phyloP scores from a whole-genome alignment of 2,888 invertebrate species.

The Tiliacea aurago region DNA sequence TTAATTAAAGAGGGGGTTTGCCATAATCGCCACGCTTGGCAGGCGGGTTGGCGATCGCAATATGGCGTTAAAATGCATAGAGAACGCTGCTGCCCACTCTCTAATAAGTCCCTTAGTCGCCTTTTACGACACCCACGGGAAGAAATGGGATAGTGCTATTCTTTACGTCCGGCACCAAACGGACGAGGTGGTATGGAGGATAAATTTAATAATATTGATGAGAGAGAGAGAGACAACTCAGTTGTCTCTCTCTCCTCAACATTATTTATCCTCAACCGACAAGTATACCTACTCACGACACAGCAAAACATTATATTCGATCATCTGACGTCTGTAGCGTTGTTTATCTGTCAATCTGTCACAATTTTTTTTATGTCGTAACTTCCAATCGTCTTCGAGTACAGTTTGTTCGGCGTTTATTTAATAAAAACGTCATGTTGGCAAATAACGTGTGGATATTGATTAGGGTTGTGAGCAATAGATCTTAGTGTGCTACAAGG shows the following conservation, averaged over 20 bases:
- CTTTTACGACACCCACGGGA: no score
- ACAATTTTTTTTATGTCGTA: conserved; percentile 59
- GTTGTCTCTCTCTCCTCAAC: neutral
- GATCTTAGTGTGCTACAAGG: conserved; percentile 74
- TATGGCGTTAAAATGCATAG: no score
- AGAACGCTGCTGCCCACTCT: no score
- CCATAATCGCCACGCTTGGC: no score
- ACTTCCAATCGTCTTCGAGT: conserved; percentile 69
- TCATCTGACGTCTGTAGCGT: conserved; percentile 27
- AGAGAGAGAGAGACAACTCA: no score
- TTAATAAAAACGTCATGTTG: conserved; percentile 88
- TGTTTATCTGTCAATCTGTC: conserved; percentile 63
- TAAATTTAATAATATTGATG: no score
- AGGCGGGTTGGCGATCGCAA: no score
- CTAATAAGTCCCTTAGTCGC: no score
- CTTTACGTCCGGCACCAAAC: no score
- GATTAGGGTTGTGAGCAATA: conserved; percentile 84
- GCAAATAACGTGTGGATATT: conserved; percentile 86
- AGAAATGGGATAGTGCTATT: no score
- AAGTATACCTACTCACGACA: conserved; percentile 4
- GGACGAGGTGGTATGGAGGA: no score
- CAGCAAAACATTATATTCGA: conserved; percentile 35
- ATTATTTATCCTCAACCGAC: neutral
- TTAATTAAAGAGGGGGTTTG: no score
- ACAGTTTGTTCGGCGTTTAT: conserved; percentile 78